Evolutionary conservation across 2,113 vertebrate genomes (phyloP), one percentile per base, ranked within the genome.

Genomic region (Neotragus pygmaeus): DNA sequence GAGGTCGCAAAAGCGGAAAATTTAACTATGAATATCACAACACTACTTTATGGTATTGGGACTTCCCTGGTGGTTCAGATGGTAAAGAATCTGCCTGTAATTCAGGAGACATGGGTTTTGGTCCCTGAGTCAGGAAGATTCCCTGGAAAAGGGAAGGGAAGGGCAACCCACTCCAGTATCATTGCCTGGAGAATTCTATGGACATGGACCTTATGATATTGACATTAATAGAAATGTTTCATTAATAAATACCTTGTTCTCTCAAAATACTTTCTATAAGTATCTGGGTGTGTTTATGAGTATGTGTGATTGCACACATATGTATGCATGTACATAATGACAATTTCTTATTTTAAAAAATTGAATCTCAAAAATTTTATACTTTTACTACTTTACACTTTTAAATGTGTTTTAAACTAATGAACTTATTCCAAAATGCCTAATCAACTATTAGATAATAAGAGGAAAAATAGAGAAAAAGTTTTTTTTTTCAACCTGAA

Each of bases 1-100:
- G 95, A 98, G 97, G 93, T 93, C 97, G 82, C 98, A 86, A 98
- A 98, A 97, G 93, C 96, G 98, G 93, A 98, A 98, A 98, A 98
- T 97, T 98, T 95, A 98, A 92, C 96, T 98, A 89, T 55, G 91
- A 96, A 96, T 98, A 21, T 96, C 97, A 97, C 82, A 98, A 95
- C 92, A 98, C 96, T 95, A 13, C n/a, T 73, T 73, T 73, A 23
- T 25, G 19, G 36, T 6, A 73, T 25, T 39, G n/a, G 66, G n/a
- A 5, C n/a, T 23, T 39, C 36, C 66, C 10, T 73, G 66, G 10
- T 39, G 10, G 21, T 73, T 25, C n/a, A 23, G 10, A 39, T 39
- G 36, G 36, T 39, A 73, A 39, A 73, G 19, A 23, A 73, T 39
- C 66, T 73, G n/a, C 36, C 10, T 73, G 2, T 73, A 39, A 25